A percentile compares a stretch with the other conserved stretches of the same genome.
phyloP scores from a whole-genome alignment of 2,888 invertebrate species.

The Drosophila mercatorum region DNA sequence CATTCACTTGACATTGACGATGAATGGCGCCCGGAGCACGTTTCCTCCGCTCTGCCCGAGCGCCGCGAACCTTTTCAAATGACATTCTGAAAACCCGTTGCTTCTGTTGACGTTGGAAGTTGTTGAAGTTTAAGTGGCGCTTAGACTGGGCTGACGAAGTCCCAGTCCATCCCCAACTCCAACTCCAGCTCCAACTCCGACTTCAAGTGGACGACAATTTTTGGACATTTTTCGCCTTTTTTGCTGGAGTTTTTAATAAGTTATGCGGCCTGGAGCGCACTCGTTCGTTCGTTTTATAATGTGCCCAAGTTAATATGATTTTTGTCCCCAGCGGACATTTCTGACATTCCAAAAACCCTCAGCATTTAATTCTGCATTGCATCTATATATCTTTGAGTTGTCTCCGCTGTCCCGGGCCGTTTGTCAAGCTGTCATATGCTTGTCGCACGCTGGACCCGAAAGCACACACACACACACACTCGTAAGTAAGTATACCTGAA shows the following conservation, averaged over 20 bases:
- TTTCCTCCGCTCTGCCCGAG: not conserved
- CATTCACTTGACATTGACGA: constrained; percentile 64
- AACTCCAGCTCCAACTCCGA: not conserved
- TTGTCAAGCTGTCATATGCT: constrained; percentile 84
- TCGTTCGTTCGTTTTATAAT: constrained; percentile 60
- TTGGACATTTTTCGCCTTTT: constrained; percentile 59
- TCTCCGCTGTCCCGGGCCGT: constrained; percentile 59
- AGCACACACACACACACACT: constrained; percentile 9
- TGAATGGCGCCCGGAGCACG: constrained; percentile 83
- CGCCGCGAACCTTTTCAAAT: not conserved
- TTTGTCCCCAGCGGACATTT: constrained; percentile 81
- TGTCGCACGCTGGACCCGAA: constrained; percentile 73
- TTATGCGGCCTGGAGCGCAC: constrained; percentile 69
- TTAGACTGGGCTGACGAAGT: constrained; percentile 50
- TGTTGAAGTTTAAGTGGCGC: constrained; percentile 72
- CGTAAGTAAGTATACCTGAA: constrained; percentile 18
- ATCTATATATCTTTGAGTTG: constrained; percentile 21
- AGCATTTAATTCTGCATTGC: constrained; percentile 54
- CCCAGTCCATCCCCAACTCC: not conserved
- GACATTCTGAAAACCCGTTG: constrained; percentile 56
- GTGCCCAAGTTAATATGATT: constrained; percentile 83
- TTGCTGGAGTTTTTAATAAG: constrained; percentile 76
- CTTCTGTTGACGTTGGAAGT: constrained; percentile 33
- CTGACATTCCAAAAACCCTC: constrained; percentile 77
- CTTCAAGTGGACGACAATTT: constrained; percentile 46